Conservation (phyloP, 2,113 vertebrate species). For the Siniperca knerii region DNA sequence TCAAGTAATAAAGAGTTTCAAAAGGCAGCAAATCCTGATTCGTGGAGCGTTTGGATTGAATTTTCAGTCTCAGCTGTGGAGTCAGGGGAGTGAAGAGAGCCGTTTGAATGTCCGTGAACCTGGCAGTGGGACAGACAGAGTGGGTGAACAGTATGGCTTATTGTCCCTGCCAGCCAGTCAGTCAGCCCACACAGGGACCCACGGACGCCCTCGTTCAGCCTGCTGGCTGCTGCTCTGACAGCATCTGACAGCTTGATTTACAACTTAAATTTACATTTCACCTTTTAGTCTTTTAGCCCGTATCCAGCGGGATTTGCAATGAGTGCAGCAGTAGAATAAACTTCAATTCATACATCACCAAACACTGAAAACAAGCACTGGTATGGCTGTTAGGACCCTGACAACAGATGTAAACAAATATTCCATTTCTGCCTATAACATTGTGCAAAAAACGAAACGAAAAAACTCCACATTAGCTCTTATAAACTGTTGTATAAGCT, state of each 20-base stretch:
- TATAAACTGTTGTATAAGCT: not conserved
- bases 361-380: not conserved
- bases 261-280: slow-evolving; percentile 49
- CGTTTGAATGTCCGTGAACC: slow-evolving; percentile 61
- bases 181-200: slow-evolving; percentile 74
- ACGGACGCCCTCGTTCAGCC: slow-evolving; percentile 69
- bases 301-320: not conserved
- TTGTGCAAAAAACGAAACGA: not conserved
- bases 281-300: slow-evolving; percentile 20
- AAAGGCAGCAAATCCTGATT: slow-evolving; percentile 13
- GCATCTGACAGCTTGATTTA: slow-evolving; percentile 73
- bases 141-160: slow-evolving; percentile 78
- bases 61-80: slow-evolving; percentile 19
- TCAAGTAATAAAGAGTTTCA: slow-evolving; percentile 17
- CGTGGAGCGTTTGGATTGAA: slow-evolving; percentile 26
- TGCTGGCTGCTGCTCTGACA: slow-evolving; percentile 63
- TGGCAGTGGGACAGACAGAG: slow-evolving; percentile 63
- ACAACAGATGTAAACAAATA: slow-evolving; percentile 14
- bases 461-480: not conserved
- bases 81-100: slow-evolving; percentile 44
- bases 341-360: not conserved
- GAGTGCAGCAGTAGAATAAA: not conserved
- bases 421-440: not conserved
- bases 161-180: slow-evolving; percentile 71
- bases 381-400: not conserved